Conservation (phyloP, 2,797 vertebrate species). For the Sorex maritimensis region DNA sequence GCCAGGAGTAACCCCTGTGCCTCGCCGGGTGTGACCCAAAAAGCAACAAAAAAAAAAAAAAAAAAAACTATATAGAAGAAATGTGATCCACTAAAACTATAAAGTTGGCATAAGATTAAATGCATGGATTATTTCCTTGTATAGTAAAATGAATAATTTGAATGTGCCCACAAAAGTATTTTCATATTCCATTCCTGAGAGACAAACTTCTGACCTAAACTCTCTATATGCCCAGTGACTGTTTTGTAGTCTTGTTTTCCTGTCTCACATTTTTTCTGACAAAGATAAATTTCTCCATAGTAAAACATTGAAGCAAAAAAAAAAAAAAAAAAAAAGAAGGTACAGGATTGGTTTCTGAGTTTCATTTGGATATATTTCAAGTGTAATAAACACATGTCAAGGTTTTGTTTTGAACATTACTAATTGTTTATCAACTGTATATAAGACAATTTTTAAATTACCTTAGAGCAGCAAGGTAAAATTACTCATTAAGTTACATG, state of each 20-base stretch:
- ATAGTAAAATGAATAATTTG: not conserved
- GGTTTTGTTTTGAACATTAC: constrained; percentile 86
- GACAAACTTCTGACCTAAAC: not conserved
- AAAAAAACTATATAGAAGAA: not conserved
- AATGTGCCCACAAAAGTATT: not conserved
- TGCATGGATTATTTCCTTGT: not conserved
- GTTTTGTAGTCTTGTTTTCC: constrained; percentile 54
- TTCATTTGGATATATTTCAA: constrained; percentile 86
- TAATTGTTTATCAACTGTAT: constrained; percentile 88
- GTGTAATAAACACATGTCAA: constrained; percentile 87
- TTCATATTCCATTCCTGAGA: not conserved
- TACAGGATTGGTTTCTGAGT: constrained; percentile 86
- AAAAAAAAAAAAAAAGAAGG: too few species aligned
- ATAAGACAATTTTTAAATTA: constrained; percentile 85
- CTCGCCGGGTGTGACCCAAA: too few species aligned
- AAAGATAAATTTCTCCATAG: constrained; percentile 63
- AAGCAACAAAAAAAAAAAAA: too few species aligned
- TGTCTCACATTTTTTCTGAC: constrained; percentile 37
- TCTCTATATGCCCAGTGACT: not conserved
- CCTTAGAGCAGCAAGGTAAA: constrained; percentile 80
- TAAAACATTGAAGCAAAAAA: constrained; percentile 55
- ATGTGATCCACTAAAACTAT: constrained; percentile 14
- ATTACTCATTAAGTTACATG: not conserved
- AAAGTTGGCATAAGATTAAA: constrained; percentile 43
- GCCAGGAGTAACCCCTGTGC: too few species aligned